These are phyloP conservation scores for Pelmatolapia mariae DNA, from an alignment of 2,113 vertebrate genomes.

Conservation along the genomic window DNA sequence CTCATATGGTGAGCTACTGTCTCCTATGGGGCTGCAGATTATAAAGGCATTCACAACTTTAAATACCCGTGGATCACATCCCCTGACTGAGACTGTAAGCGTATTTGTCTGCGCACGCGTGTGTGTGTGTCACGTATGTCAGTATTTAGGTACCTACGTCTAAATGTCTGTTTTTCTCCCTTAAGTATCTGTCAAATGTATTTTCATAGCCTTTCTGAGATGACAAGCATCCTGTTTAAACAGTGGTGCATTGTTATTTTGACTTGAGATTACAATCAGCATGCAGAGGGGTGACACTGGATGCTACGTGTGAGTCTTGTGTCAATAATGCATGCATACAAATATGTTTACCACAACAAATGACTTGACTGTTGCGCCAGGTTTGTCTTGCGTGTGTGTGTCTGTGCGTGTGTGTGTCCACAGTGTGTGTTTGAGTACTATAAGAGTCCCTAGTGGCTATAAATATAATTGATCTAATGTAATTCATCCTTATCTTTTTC, in stretches of 20 bases:
- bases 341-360: constrained; percentile 55
- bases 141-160: constrained; percentile 21
- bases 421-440: not conserved
- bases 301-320: constrained; percentile 33
- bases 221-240: constrained; percentile 55
- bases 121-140: not conserved
- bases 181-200: constrained; percentile 51
- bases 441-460: not conserved
- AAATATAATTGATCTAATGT: constrained; percentile 44
- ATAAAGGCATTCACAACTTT: constrained; percentile 62
- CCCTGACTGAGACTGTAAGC: constrained; percentile 7
- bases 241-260: constrained; percentile 53
- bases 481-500: constrained; percentile 23
- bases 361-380: constrained; percentile 17
- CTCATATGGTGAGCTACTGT: constrained; percentile 54
- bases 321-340: constrained; percentile 59
- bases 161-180: not conserved
- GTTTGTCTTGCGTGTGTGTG: not conserved
- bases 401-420: not conserved
- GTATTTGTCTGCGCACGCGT: not conserved
- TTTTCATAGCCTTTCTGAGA: constrained; percentile 26
- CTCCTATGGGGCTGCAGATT: constrained; percentile 62
- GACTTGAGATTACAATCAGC: constrained; percentile 54
- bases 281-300: constrained; percentile 40
- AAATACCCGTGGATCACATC: constrained; percentile 50